Percentiles rank a stretch among this genome's conserved stretches.
Evolutionary conservation across 2,888 invertebrate genomes (phyloP).

Genomic region (Eupithecia subumbrata): DNA sequence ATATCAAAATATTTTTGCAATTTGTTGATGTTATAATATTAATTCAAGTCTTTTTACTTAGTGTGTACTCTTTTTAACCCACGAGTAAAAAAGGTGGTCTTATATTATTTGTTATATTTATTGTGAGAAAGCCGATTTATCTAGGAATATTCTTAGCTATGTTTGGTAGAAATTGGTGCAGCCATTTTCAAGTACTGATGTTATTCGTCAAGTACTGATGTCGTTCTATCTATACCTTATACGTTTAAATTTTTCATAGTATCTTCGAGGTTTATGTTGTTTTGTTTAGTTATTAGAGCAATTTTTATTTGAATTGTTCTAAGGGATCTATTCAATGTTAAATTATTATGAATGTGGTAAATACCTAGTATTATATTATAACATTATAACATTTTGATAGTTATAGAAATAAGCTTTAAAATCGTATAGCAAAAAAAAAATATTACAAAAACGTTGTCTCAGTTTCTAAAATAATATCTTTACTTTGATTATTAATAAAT

Average conservation of each 20-base stretch:
- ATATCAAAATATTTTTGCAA: background rate
- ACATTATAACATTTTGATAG: background rate
- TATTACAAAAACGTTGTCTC: background rate
- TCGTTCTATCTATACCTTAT: background rate
- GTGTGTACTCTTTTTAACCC: background rate
- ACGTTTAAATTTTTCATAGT: too few species aligned
- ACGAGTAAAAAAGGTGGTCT: background rate
- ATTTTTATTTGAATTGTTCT: background rate
- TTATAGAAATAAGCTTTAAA: conserved; percentile 11
- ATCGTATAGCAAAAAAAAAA: conserved; percentile 22
- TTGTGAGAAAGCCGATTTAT: too few species aligned
- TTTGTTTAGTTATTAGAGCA: background rate
- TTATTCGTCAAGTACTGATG: background rate
- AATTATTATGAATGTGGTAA: background rate
- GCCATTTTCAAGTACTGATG: background rate
- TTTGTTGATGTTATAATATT: background rate
- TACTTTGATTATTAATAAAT: background rate
- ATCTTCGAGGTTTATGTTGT: background rate
- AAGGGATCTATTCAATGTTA: background rate
- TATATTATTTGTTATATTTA: background rate
- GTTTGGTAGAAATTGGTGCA: background rate
- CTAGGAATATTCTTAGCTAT: background rate
- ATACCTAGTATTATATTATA: background rate
- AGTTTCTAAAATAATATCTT: background rate
- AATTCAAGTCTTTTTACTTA: background rate